phyloP scores from a whole-genome alignment of 2,113 vertebrate genomes.

The Leptocoma aspasia region DNA sequence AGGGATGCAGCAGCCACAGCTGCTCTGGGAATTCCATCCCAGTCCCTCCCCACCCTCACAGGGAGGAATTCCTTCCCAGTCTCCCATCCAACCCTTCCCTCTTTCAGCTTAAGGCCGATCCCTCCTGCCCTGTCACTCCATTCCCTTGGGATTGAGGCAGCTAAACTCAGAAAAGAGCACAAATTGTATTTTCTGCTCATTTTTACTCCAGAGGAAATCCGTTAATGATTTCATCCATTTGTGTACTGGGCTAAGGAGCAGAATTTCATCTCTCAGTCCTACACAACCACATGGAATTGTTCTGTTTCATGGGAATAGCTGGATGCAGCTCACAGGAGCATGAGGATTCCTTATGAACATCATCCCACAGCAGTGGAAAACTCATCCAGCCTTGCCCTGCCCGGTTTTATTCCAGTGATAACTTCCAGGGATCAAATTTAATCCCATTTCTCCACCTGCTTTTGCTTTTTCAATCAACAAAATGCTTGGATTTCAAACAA shows the following conservation, averaged over 20 bases:
- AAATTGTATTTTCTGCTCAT: background rate
- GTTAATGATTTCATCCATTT: background rate
- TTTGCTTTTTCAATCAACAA: background rate
- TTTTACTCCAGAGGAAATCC: background rate
- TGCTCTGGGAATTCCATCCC: too few species aligned
- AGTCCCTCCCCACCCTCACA: background rate
- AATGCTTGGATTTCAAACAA: background rate
- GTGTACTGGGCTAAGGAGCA: background rate
- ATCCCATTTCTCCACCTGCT: background rate
- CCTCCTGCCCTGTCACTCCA: background rate
- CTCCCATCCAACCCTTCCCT: background rate
- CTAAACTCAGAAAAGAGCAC: background rate
- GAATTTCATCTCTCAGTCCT: background rate
- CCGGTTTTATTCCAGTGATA: background rate
- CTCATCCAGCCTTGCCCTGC: rapidly evolving
- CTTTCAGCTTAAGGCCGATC: background rate
- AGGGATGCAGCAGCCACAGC: too few species aligned
- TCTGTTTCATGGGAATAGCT: background rate
- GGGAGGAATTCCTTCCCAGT: background rate
- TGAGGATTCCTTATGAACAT: background rate
- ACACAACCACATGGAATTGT: background rate
- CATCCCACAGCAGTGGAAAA: background rate
- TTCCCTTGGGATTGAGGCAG: background rate
- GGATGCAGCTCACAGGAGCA: background rate
- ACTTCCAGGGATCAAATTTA: background rate